A percentile compares a stretch with the other conserved stretches of the same genome.
phyloP scores from a whole-genome alignment of 2,888 invertebrate genomes.

The Oscheius myriophilus region DNA sequence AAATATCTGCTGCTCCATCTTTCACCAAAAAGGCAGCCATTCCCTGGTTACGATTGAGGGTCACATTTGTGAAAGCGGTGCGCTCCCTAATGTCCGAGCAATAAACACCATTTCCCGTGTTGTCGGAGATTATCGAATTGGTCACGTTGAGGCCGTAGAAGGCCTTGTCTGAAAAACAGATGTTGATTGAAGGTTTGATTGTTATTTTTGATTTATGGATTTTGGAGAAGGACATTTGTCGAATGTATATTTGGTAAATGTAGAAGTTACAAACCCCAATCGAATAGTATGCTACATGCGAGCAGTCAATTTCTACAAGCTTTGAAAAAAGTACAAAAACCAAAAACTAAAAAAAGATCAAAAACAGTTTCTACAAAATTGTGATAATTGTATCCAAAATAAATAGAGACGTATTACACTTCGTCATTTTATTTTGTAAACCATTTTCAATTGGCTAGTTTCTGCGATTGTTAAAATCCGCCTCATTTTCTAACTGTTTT shows the following conservation, averaged over 20 bases:
- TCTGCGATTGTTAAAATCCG: too few species aligned
- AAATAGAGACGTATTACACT: too few species aligned
- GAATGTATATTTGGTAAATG: background rate
- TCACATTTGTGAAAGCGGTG: constrained; percentile 68
- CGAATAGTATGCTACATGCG: too few species aligned
- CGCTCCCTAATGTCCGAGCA: constrained; percentile 83
- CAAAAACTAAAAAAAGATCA: too few species aligned
- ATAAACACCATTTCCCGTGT: constrained; percentile 91
- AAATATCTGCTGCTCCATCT: constrained; percentile 91
- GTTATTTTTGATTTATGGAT: background rate
- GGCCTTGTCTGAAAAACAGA: constrained; percentile 60
- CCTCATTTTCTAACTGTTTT: too few species aligned
- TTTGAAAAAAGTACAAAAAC: too few species aligned
- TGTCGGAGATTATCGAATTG: constrained; percentile 85
- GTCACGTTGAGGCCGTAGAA: constrained; percentile 86
- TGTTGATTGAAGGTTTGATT: background rate
- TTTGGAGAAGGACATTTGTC: background rate
- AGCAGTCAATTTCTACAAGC: too few species aligned
- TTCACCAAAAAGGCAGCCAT: constrained; percentile 70
- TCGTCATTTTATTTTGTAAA: too few species aligned
- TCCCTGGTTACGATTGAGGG: constrained; percentile 65
- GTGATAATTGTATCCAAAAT: too few species aligned
- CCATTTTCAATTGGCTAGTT: too few species aligned
- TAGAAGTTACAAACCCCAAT: too few species aligned
- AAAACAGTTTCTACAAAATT: too few species aligned